Base-by-base conservation (phyloP, 2,888 invertebrate genomes). In the Bedellia somnulentella region DNA sequence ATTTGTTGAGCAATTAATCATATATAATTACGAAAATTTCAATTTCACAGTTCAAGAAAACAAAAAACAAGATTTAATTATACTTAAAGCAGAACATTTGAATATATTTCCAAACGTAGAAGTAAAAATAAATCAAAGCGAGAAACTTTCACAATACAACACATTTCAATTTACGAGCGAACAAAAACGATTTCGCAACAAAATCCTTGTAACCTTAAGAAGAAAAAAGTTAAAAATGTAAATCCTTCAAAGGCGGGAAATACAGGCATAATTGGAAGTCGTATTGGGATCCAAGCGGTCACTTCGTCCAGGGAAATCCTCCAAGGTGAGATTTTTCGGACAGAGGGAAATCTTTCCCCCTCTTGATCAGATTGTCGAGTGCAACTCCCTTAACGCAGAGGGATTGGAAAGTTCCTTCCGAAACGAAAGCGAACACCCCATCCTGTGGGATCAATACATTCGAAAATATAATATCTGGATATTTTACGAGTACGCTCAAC, bases 341-440 rank as follows among this genome's bases (percentile, higher is more conserved):
- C 68, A 68, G 49, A 66, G 60, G 70, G 66, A 73, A 71, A 73
- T 71, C 63, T 64, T 58, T 47, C 58, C 57, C 50, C 48, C 44
- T 54, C 51, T 55, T 66, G 73, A 73, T 73, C 71, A 73, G 70
- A 75, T 75, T 73, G 73, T 73, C 71, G 68, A 68, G 61, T 68
- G 67, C 70, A 70, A 68, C 63, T 71, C 73, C 71, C 73, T 55
- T 52, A 66, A 66, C 70, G 58, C 71, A 58, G 57, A 71, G 71
- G 73, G 71, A 68, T 71, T 70, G 66, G 63, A 71, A 73, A 75
- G 56, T 71, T 73, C 54, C 46, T 14, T 57, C 59, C 55, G 66
- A 64, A 68, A 64, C 62, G 66, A 64, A 70, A 67, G 66, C 60
- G 64, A 62, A 64, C 68, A 61, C 52, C 52, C 40, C 43, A 57